Evolutionary conservation across 2,888 invertebrate genomes (phyloP).

Genomic region (Argyresthia goedartella): DNA sequence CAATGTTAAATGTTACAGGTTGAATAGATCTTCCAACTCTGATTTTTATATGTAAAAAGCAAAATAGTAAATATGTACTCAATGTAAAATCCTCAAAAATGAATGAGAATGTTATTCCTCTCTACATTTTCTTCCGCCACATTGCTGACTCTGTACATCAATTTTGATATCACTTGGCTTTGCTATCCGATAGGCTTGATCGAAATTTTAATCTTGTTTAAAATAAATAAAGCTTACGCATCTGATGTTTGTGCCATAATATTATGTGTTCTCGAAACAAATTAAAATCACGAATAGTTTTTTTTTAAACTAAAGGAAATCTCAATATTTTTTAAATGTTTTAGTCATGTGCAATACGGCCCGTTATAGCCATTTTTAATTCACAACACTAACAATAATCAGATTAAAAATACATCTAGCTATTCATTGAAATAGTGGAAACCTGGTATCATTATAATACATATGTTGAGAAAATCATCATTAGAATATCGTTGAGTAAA

Average conservation of each 20-base stretch:
- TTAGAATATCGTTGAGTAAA: conserved; percentile 15
- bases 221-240: conserved; percentile 19
- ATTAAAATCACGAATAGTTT: background rate
- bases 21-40: background rate
- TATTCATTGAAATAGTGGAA: background rate
- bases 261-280: conserved; percentile 31
- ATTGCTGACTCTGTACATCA: no score
- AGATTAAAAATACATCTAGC: background rate
- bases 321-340: background rate
- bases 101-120: no score
- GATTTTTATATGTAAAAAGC: background rate
- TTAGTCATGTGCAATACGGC: background rate
- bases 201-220: no score
- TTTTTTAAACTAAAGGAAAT: background rate
- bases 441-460: background rate
- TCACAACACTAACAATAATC: background rate
- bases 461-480: background rate
- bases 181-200: no score
- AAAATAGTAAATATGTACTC: no score
- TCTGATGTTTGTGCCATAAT: conserved; percentile 65
- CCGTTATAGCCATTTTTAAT: no score
- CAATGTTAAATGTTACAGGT: conserved; percentile 10
- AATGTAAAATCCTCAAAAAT: no score
- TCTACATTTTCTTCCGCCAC: no score
- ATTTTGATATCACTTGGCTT: no score